phyloP scores from a whole-genome alignment of 2,888 invertebrate species.

The Caenorhabditis panamensis region DNA sequence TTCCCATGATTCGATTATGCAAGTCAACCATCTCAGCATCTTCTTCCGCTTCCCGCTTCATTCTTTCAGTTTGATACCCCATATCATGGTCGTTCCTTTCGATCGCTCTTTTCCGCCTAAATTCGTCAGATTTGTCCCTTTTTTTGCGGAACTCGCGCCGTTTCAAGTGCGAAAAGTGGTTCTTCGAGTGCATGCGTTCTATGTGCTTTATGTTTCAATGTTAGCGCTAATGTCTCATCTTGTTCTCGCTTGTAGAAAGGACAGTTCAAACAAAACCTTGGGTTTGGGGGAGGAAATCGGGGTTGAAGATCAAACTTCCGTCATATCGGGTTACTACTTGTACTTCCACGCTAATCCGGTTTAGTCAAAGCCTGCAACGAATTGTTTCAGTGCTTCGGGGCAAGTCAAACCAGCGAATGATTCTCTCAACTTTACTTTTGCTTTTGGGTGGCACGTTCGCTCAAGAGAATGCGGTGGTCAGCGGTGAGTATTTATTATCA shows the following conservation, averaged over 20 bases:
- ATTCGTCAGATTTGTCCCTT: no score
- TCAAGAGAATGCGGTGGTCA: no score
- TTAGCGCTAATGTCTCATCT: not conserved
- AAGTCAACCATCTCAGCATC: no score
- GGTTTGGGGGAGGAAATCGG: not conserved
- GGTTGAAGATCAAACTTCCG: conserved; percentile 1
- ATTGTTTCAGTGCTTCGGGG: not conserved
- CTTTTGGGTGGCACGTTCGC: no score
- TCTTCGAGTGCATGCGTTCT: not conserved
- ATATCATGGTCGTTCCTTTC: no score
- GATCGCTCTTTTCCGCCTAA: no score
- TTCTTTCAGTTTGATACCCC: no score
- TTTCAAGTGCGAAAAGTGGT: not conserved
- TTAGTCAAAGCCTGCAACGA: not conserved
- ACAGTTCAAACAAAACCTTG: not conserved
- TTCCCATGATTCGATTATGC: no score
- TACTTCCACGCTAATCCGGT: not conserved
- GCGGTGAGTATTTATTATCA: no score
- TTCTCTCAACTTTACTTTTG: not conserved
- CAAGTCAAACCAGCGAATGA: not conserved
- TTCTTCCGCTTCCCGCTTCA: no score
- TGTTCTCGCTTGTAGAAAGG: not conserved
- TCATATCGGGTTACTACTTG: conserved; percentile 4
- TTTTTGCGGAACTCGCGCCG: not conserved
- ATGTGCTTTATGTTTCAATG: no score